Evolutionary conservation across 2,888 invertebrate genomes (phyloP), one percentile per base, ranked within the genome.

Genomic region (Pyrrhia umbra): DNA sequence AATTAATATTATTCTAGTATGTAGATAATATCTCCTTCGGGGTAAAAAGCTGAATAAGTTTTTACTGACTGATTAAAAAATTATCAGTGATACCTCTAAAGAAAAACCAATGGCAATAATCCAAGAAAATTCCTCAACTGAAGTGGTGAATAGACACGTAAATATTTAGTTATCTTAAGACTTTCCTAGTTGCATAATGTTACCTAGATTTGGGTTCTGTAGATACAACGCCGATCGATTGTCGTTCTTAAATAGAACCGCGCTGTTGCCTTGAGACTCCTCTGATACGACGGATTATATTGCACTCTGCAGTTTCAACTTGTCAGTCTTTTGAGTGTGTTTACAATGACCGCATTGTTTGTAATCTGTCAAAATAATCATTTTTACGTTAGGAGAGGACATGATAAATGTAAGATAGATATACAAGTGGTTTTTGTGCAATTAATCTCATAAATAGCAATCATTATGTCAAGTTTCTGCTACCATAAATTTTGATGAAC

Each of bases 171-270:
- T 27, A 45, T 42, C 25, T 49, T 10, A 9, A 25, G 20, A 23
- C 16, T 21, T 18, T 42, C n/a, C 10, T 10, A 64, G 52, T 72
- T 64, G 27, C 47, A 47, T 52, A 67, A 52, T 20, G 43, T 9
- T 13, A 27, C 39, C 65, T 54, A 30, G 45, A 52, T 16, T 49
- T 15, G 6, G 30, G 0, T 51, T n/a, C 15, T 9, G 13, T 18
- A 20, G n/a, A 25, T 30, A 25, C 20, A n/a, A 34, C 9, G 8
- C 42, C 13, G 40, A 60, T 65, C 70, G 21, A 70, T 69, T 42
- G 25, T 37, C 8, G 37, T 13, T 9, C 45, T 39, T 43, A 34
- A 69, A 47, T 61, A 69, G 30, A 37, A 69, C 15, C 47, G 68
- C 63, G 61, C 13, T 42, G 42, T 69, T 23, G 60, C 34, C 16